A percentile compares a stretch with the other conserved stretches of the same genome.
Conservation (phyloP, 2,888 invertebrate genomes). For the Archips xylosteana region DNA sequence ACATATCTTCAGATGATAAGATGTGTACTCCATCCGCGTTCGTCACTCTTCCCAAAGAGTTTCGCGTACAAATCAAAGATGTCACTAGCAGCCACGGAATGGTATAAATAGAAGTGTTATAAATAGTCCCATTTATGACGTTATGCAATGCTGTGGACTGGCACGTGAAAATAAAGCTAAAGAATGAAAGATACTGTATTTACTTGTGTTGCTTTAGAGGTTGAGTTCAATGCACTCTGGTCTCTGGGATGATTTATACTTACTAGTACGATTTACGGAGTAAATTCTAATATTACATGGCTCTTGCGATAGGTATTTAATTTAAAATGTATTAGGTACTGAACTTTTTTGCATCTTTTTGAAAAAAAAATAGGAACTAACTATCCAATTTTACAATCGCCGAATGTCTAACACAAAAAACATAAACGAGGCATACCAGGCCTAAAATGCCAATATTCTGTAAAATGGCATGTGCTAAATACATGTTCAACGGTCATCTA, state of each 20-base stretch:
- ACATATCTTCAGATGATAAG: background rate
- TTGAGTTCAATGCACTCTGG: conserved; percentile 22
- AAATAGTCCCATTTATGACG: conserved; percentile 29
- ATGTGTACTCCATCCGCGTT: background rate
- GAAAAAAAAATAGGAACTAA: no score
- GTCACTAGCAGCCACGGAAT: conserved; percentile 51
- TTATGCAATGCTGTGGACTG: conserved; percentile 28
- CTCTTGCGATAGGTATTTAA: no score
- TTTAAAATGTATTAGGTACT: no score
- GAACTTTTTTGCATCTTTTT: no score
- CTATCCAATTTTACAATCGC: no score
- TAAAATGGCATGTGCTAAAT: no score
- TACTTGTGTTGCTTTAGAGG: conserved; percentile 2
- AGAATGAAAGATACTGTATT: conserved; percentile 11
- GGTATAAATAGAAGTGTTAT: conserved; percentile 36
- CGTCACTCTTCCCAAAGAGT: conserved; percentile 49
- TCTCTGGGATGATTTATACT: background rate
- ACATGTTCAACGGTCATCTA: no score
- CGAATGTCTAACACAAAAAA: no score
- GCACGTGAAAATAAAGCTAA: conserved; percentile 16
- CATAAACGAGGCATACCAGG: no score
- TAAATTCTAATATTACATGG: no score
- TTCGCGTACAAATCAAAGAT: conserved; percentile 57
- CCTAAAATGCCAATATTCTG: no score
- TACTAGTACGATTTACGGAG: no score